A percentile compares a stretch with the other conserved stretches of the same genome.
phyloP scores from a whole-genome alignment of 2,113 vertebrate genomes.

The Leptobrachium leishanense region DNA sequence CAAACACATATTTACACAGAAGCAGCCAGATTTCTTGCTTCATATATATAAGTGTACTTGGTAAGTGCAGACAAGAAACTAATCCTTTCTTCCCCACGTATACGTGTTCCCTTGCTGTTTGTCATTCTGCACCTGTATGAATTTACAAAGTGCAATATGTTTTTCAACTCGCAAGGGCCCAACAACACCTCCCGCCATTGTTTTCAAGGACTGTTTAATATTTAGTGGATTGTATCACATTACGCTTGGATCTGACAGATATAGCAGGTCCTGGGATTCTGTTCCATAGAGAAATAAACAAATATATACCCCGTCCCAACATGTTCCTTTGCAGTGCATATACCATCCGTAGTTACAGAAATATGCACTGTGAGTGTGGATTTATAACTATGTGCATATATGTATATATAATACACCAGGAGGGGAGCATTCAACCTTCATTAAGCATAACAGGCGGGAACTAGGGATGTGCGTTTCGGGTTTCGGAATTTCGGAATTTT shows the following conservation, averaged over 20 bases:
- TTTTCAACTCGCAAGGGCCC: constrained; percentile 28
- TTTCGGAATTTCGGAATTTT: too few relatives aligned
- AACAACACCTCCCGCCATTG: constrained; percentile 42
- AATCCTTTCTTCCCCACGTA: constrained; percentile 20
- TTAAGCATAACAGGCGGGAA: too few relatives aligned
- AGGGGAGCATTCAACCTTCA: too few relatives aligned
- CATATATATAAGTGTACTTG: constrained; percentile 40
- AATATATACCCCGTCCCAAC: too few relatives aligned
- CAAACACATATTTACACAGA: constrained; percentile 44
- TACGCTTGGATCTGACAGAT: constrained; percentile 34
- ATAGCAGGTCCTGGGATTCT: too few relatives aligned
- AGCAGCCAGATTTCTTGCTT: constrained; percentile 39
- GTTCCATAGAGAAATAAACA: too few relatives aligned
- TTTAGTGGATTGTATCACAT: constrained; percentile 13
- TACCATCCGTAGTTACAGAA: too few relatives aligned
- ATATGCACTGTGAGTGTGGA: too few relatives aligned
- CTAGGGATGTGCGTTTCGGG: too few relatives aligned
- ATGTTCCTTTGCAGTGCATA: too few relatives aligned
- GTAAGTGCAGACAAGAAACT: constrained; percentile 43
- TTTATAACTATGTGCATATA: too few relatives aligned
- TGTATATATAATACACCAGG: too few relatives aligned
- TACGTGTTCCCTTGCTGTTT: constrained; percentile 37
- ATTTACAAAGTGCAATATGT: constrained; percentile 48
- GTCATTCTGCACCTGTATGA: constrained; percentile 46
- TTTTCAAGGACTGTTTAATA: constrained; percentile 41